Evolutionary conservation across 1,140 invertebrate genomes (phyloP), one percentile per base, ranked within the genome.

Genomic region (Episyrphus balteatus): DNA sequence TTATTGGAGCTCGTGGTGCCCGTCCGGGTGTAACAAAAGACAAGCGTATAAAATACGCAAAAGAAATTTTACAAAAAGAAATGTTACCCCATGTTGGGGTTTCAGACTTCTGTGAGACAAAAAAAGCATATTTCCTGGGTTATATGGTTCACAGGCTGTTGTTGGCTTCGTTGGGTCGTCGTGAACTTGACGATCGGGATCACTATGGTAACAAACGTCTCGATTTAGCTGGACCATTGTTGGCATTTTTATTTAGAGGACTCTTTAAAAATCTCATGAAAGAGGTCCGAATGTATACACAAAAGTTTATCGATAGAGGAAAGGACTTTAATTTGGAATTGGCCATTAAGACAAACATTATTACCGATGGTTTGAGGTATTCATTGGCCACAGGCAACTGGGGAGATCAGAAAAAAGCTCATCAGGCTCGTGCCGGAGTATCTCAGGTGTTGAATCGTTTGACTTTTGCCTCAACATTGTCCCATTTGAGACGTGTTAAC

Each of bases 351-450:
- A 97, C 94, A 0, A 85, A 93, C 66, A 92, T 97, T 36, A 98
- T 99, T 44, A 98, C 95, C 3, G 93, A 98, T 71, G 96, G 96
- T n/a, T 73, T 99, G 18, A 76, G 92, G 53, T 99, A 99, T 69
- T 98, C 95, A 0, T 73, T 99, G 52, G 95, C 96, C 58, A 99
- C 96, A 34, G 96, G 96, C 30, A 99, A 99, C 71, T 99, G 96
- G 96, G 96, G 96, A 33, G 96, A 99, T 69, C 96, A 99, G 71
- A 99, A 98, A 69, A 99, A 99, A 70, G 96, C 96, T 50, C 95
- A 98, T 84, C 92, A 96, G 72, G 89, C 92, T 7, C 77, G 93
- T 70, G 92, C 93, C 53, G 90, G 90, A 30, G 89, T 92, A 12
- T 88, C 86, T 46, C 90, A 92, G 75, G 92, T 94, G 66, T 86